Base-by-base conservation (phyloP, 2,797 vertebrate species). In the Carduelis carduelis region DNA sequence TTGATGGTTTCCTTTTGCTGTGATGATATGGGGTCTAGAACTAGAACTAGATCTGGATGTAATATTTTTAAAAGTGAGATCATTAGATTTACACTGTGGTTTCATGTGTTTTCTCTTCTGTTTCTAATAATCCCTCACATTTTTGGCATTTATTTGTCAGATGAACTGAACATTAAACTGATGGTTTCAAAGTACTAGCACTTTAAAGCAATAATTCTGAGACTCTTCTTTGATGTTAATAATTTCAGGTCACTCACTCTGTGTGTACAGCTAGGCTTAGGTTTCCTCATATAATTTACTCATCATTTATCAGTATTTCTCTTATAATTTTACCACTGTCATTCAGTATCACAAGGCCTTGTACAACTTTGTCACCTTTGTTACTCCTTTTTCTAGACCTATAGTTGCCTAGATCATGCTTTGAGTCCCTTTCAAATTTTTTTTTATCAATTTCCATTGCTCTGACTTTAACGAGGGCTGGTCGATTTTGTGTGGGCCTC, bases 71-170 rank as follows among this genome's bases (percentile, higher is more conserved):
- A 90, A 87, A 55, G 50, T 91, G 68, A 80, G 49, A 68, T 93
- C 44, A 71, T 41, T 85, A 26, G 76, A 52, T 90, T 87, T 88
- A 52, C 63, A 11, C 44, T 66, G 56, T 80, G 68, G 60, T 80
- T 96, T 94, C 64, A 61, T 83, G 56, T 83, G 49, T 70, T 85
- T 83, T 91, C 53, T 91, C 46, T 85, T 69, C 66, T 95, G 52
- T 77, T 95, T 95, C 68, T 83, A 77, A 87, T 91, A 90, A 87
- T 44, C 37, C 5, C 49, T 90, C 64, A 83, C 47, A 70, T 79
- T 30, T 80, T 72, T 21, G 7, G 14, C 28, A 1, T 64, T 59
- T 69, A 69, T 89, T 84, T 89, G 39, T 85, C 56, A 87, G 47
- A 79, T 52, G 56, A 91, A 69, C 8, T 39, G 55, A 76, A 63